phyloP scores from a whole-genome alignment of 2,113 vertebrate species.

The Cavia aperea region DNA sequence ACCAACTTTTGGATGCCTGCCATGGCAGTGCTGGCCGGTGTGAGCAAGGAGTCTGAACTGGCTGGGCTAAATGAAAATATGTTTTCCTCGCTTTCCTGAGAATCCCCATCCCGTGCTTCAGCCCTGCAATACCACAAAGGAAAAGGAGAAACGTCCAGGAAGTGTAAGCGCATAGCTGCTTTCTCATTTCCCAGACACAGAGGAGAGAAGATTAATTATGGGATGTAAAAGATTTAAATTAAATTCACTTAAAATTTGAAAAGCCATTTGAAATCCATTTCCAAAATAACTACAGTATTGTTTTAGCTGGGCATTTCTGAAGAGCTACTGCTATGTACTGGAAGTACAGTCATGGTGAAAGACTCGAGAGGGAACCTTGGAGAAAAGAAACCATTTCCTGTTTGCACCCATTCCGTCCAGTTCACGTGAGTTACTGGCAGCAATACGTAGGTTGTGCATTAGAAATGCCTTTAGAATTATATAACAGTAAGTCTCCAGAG shows the following conservation, averaged over 20 bases:
- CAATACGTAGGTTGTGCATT: not conserved
- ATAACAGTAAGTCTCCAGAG: not conserved
- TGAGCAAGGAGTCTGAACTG: not conserved
- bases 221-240: not conserved
- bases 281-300: not conserved
- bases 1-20: not conserved
- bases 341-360: not conserved
- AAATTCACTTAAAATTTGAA: not conserved
- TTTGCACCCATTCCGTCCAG: not conserved
- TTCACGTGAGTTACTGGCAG: not conserved
- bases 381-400: not conserved
- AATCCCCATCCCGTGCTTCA: not conserved
- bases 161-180: not conserved
- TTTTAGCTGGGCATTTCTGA: not conserved
- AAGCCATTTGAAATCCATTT: not conserved
- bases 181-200: not conserved
- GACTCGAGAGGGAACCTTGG: not conserved
- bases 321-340: not conserved
- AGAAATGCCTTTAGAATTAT: not conserved
- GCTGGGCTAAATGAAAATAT: not conserved
- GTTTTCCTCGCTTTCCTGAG: not conserved
- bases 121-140: not conserved
- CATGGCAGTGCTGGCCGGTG: not conserved
- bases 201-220: not conserved
- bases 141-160: not conserved